phyloP scores from a whole-genome alignment of 2,113 vertebrate species.

The Hassar affinis region DNA sequence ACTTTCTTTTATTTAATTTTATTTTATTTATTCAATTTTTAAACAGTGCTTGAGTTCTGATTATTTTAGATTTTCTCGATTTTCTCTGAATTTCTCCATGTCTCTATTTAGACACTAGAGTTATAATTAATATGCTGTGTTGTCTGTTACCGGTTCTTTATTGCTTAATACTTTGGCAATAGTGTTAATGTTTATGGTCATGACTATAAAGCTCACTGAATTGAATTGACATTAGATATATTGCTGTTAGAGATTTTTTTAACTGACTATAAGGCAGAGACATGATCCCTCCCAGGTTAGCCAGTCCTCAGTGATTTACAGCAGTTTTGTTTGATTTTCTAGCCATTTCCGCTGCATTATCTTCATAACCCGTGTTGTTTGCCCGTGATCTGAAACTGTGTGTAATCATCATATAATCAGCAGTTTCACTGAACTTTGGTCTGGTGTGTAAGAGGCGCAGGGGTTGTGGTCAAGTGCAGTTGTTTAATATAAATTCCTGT shows the following conservation, averaged over 20 bases:
- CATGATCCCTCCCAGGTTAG: not conserved
- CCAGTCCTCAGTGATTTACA: not conserved
- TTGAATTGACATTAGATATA: not conserved
- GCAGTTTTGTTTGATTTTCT: not conserved
- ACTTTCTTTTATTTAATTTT: too few species aligned
- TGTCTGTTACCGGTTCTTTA: too few species aligned
- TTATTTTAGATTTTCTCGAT: too few species aligned
- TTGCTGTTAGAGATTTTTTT: not conserved
- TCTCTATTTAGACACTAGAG: too few species aligned
- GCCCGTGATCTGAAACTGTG: constrained; percentile 14
- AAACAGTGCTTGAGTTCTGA: too few species aligned
- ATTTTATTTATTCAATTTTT: too few species aligned
- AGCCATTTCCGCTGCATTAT: constrained; percentile 2
- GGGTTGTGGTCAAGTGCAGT: not conserved
- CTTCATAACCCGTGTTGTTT: constrained; percentile 16
- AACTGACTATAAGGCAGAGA: not conserved
- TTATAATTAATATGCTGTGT: too few species aligned
- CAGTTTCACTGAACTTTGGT: constrained; percentile 41
- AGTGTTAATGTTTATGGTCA: too few species aligned
- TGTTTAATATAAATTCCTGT: not conserved
- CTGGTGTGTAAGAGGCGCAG: not conserved
- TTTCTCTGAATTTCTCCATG: too few species aligned
- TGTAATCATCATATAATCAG: constrained; percentile 15
- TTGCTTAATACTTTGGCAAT: too few species aligned
- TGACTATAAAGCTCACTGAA: too few species aligned